Base-by-base conservation (phyloP, 2,888 invertebrate genomes). In the Polydrusus pterygomalis region DNA sequence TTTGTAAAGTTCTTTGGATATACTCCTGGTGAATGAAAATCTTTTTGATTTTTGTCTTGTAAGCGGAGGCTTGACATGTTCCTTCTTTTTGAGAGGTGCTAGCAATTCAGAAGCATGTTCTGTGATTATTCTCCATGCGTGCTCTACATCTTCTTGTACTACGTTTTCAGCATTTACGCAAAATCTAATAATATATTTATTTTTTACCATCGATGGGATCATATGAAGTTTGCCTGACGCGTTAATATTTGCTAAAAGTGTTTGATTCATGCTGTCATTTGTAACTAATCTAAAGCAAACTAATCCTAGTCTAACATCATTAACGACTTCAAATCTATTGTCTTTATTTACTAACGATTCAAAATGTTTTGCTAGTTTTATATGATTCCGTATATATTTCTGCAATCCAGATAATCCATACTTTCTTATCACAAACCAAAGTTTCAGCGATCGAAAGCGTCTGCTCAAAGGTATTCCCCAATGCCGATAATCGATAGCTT, bases 381-480 rank as follows among this genome's bases (percentile, higher is more conserved):
- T 93, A 84, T 96, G 96, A 87, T 95, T 93, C 54, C 97, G 89
- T 65, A 97, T 96, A 86, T 96, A 95, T 38, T 91, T 89, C 84
- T 95, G 95, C n/a, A 97, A 88, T 0, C 96, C 96, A 34, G 90
- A 91, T 0, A 96, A 90, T 0, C 97, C 97, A 83, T 96, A 96
- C 79, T 92, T 92, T 60, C 96, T 89, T 78, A 93, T 89, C 0
- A 96, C 96, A 85, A 97, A 97, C 96, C 96, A 97, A 15, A 97
- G 87, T 85, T 97, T 97, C 11, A 97, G 87, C 0, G 96, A 92
- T 9, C 97, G 90, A 86, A 97, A 97, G 65, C 96, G 89, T 45
- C 96, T 89, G 85, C 95, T 95, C 58, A 97, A 84, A 0, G 96
- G 96, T 75, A 97, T 95, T 1, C 96, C 95, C 93, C 96, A 97